Conservation (phyloP, 1,140 invertebrate genomes). For the Bombus haemorrhoidalis region DNA sequence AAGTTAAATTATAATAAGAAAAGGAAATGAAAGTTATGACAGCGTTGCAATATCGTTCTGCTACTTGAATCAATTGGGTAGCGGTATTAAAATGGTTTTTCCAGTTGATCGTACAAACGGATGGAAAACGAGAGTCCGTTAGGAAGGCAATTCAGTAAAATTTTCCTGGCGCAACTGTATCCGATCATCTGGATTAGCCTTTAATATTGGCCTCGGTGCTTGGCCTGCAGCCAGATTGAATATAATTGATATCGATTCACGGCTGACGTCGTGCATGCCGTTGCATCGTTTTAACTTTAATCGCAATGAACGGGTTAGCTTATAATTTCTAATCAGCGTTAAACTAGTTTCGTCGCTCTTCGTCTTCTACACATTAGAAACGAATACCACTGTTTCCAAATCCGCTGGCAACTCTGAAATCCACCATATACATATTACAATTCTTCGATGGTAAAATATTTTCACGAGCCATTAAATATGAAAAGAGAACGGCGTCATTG, state of each 20-base stretch:
- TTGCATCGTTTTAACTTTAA: slow-evolving; percentile 41
- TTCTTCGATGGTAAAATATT: too few species aligned
- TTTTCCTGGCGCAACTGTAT: slow-evolving; percentile 35
- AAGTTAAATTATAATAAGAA: too few species aligned
- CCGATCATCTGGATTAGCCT: slow-evolving; percentile 63
- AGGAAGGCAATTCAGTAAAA: slow-evolving; percentile 42
- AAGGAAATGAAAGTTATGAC: not conserved
- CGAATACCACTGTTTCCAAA: not conserved
- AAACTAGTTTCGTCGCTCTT: not conserved
- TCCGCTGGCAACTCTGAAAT: not conserved
- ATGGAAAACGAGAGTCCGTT: slow-evolving; percentile 41
- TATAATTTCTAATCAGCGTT: slow-evolving; percentile 7
- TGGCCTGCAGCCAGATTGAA: slow-evolving; percentile 57
- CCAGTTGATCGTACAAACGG: slow-evolving; percentile 33
- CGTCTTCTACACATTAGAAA: not conserved
- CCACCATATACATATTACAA: not conserved
- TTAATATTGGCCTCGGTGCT: slow-evolving; percentile 52
- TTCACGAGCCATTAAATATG: too few species aligned
- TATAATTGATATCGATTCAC: slow-evolving; percentile 52
- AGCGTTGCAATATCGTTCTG: not conserved
- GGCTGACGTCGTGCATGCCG: slow-evolving; percentile 19
- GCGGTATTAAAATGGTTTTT: slow-evolving; percentile 13
- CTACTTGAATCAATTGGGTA: not conserved
- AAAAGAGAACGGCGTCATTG: too few species aligned
- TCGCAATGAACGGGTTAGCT: slow-evolving; percentile 13